These are phyloP conservation scores for Venusia cambrica DNA, from an alignment of 2,888 invertebrate genomes.

Conservation along the genomic window DNA sequence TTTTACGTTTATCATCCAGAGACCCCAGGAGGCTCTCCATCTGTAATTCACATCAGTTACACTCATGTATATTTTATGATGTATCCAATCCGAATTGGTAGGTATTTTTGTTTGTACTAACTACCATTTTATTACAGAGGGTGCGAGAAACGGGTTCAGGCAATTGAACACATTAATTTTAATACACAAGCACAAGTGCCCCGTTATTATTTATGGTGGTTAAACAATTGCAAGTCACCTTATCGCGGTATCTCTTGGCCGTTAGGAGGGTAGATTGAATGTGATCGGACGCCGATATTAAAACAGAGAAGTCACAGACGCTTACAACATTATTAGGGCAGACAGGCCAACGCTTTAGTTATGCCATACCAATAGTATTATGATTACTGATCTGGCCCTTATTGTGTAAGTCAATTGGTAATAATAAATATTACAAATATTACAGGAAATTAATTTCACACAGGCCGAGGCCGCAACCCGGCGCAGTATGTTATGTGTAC, in stretches of 20 bases:
- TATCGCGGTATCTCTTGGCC: slow-evolving; percentile 19
- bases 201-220: slow-evolving; percentile 66
- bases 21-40: no score
- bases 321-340: no score
- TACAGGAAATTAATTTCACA: no score
- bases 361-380: no score
- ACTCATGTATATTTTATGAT: slow-evolving; percentile 4
- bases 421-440: no score
- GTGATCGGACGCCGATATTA: slow-evolving; percentile 4
- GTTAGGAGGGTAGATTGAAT: slow-evolving; percentile 14
- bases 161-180: slow-evolving; percentile 71
- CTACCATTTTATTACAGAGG: slow-evolving; percentile 41
- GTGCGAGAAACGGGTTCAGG: slow-evolving; percentile 40
- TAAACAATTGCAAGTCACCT: slow-evolving; percentile 34
- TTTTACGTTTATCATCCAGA: no score
- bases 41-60: slow-evolving; percentile 4
- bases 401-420: no score
- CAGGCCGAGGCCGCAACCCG: no score
- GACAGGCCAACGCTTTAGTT: no score
- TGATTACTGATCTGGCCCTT: no score
- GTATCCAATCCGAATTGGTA: slow-evolving; percentile 8
- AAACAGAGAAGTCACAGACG: no score
- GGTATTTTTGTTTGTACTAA: slow-evolving; percentile 10
- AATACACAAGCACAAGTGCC: slow-evolving; percentile 59
- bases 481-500: no score